Base-by-base conservation (phyloP, 2,113 vertebrate genomes). In the Mungos mungo region DNA sequence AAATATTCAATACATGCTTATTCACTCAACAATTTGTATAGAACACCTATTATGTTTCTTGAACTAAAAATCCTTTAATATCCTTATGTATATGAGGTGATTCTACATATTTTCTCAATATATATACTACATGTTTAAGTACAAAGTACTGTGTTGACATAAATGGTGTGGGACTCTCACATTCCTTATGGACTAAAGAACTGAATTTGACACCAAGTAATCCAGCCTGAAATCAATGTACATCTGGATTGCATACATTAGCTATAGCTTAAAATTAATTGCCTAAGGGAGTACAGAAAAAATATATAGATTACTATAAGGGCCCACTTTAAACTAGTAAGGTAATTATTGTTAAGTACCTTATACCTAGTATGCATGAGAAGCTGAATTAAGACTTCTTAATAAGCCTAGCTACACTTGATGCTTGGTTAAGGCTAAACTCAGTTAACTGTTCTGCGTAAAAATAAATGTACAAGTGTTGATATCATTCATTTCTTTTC, bases 251-350 rank as follows among this genome's bases (percentile, higher is more conserved):
- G 74, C 38, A 94, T 63, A n/a, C 45, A 69, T 92, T 93, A 94
- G 27, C 47, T 96, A 7, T 81, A 89, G 33, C 18, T 96, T 94
- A 95, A 86, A 96, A 96, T 79, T 84, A 97, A 97, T 86, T 77
- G 66, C 57, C 57, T 95, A 90, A 60, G 21, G 80, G 84, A 97
- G 60, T 72, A 65, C 35, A 14, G 47, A 63, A 69, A 81, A 80
- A 72, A 41, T 45, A 95, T 12, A 23, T 95, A 80, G 41, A 88
- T 93, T 94, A 94, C 72, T 63, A 52, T 90, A 96, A 97, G 60
- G n/a, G n/a, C 21, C 57, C 25, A 85, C n/a, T 96, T 97, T 92
- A 92, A 92, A 93, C 63, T 95, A 97, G 94, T 57, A 90, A 90
- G 38, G 92, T 90, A 90, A 81, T 94, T 76, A 80, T 60, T 81